Base-by-base conservation (phyloP, 2,797 vertebrate genomes). In the Cichlasoma orientale region DNA sequence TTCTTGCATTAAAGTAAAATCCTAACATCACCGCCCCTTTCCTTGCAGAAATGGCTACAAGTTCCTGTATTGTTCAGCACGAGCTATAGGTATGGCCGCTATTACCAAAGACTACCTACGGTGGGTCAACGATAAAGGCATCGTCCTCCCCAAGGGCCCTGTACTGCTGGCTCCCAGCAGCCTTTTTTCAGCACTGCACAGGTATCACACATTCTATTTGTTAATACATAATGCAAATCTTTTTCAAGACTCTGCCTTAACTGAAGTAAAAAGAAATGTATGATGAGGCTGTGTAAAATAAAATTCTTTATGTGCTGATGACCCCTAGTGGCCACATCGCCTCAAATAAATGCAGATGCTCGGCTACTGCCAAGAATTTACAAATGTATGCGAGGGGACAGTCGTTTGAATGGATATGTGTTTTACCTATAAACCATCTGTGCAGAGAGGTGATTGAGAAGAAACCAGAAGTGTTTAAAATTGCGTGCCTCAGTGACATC, bases 381-480 rank as follows among this genome's bases (percentile, higher is more conserved):
- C 29, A 63, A n/a, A 29, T n/a, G 16, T 50, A 7, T 13, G 25
- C 27, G 50, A n/a, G 3, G 7, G 41, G 7, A 57, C 38, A 44
- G 52, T 33, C 11, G 12, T 19, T 41, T 27, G 1, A 75, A 56
- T 8, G 10, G 3, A 41, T 61, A 7, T 12, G 10, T 16, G 4
- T 36, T 70, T 55, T 84, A 13, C 75, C 3, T 16, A 0, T 72
- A 16, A 72, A 29, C 52, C 75, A 1, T 88, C n/a, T 58, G 36
- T 88, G n/a, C 91, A 99, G 98, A 89, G 98, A 99, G 84, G 97
- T 99, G 87, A 98, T 99, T 27, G 97, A 98, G 94, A 99, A 97
- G 94, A 98, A 97, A 81, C 97, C 98, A 0, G 98, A 99, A 90
- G 95, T 96, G 59, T 99, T 99, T 93, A 99, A 99, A 95, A 92